phyloP scores from a whole-genome alignment of 2,797 vertebrate species.

The Malacoraja senta region DNA sequence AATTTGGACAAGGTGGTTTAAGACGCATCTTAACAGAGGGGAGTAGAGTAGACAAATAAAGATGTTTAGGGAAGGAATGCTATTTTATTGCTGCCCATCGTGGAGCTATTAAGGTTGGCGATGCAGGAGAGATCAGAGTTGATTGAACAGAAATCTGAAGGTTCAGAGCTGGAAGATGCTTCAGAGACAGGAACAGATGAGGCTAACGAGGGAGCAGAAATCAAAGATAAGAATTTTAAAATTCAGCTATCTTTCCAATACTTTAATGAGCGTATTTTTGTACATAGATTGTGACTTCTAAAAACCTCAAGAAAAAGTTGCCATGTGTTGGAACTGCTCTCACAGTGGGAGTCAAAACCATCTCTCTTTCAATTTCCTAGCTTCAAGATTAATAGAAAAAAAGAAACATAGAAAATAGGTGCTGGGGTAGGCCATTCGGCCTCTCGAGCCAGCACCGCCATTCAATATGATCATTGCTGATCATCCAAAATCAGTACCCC shows the following conservation, averaged over 20 bases:
- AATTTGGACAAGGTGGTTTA: neutral
- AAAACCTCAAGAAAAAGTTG: too few species aligned
- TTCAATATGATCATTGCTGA: too few species aligned
- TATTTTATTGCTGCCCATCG: neutral
- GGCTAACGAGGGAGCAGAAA: neutral
- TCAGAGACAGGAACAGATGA: neutral
- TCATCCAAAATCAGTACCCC: too few species aligned
- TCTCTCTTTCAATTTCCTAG: too few species aligned
- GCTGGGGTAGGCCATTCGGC: too few species aligned
- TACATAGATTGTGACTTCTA: too few species aligned
- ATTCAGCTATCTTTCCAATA: neutral
- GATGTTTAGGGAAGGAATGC: neutral
- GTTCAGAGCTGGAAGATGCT: neutral
- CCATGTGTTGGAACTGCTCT: too few species aligned
- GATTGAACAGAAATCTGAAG: neutral
- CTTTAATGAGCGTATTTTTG: too few species aligned
- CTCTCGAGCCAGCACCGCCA: too few species aligned
- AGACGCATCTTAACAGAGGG: neutral
- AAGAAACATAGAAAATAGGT: too few species aligned
- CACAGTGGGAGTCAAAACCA: too few species aligned
- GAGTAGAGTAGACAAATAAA: neutral
- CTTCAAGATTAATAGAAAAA: too few species aligned
- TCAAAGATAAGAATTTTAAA: constrained; percentile 5
- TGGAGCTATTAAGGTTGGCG: neutral
- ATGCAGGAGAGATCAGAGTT: neutral